Percentiles rank a stretch among this genome's conserved stretches.
Evolutionary conservation across 2,113 vertebrate genomes (phyloP).

Genomic region (Entosphenus tridentatus): DNA sequence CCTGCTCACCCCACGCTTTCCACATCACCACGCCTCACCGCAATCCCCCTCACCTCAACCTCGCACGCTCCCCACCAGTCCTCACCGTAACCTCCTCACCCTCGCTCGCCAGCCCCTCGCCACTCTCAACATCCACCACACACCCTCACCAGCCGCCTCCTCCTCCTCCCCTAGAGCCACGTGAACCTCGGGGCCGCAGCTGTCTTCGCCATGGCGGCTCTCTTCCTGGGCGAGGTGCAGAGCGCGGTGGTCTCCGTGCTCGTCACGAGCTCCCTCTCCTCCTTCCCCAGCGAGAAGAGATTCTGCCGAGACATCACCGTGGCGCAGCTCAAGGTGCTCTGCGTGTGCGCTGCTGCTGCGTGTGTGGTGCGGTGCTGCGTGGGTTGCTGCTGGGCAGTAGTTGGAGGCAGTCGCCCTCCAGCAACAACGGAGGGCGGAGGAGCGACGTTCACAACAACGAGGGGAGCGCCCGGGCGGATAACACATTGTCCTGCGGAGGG

Average conservation of each 20-base stretch:
- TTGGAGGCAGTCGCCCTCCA: too few species aligned
- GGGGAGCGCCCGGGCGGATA: too few species aligned
- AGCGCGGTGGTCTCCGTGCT: conserved; percentile 35
- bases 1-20: neutral
- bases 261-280: conserved; percentile 38
- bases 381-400: too few species aligned
- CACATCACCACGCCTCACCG: neutral
- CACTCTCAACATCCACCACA: neutral
- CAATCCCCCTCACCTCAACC: neutral
- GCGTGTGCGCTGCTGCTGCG: neutral
- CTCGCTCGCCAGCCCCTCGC: neutral
- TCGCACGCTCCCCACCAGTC: neutral
- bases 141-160: neutral
- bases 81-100: neutral
- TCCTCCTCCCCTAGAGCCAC: neutral
- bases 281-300: conserved; percentile 29
- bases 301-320: conserved; percentile 39
- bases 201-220: too few species aligned
- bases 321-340: conserved; percentile 44
- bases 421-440: too few species aligned
- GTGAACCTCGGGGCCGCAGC: too few species aligned
- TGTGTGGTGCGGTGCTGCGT: neutral
- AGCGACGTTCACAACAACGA: too few species aligned
- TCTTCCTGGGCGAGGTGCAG: conserved; percentile 13
- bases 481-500: too few species aligned